These are phyloP conservation scores for Aselliscus stoliczkanus DNA, from an alignment of 2,797 vertebrate species.

Conservation along the genomic window DNA sequence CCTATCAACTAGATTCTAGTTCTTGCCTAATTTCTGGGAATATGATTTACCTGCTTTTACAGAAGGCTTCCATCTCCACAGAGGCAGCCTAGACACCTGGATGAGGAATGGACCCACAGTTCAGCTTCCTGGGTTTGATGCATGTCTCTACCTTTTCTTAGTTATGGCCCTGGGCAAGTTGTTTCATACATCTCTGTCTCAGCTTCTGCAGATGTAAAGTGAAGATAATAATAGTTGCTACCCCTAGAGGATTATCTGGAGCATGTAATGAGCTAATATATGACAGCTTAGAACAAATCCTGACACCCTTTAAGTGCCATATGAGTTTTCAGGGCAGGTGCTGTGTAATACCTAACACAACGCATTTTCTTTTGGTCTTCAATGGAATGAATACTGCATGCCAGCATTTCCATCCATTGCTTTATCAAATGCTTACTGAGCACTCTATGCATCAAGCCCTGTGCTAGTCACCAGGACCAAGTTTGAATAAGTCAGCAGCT, in stretches of 20 bases:
- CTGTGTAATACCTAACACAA: accelerated
- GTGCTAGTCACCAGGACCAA: background rate
- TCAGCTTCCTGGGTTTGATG: background rate
- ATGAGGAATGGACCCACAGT: accelerated
- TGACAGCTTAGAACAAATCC: background rate
- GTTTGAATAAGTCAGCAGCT: background rate
- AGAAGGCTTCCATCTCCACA: background rate
- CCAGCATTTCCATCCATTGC: background rate
- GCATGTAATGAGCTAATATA: background rate
- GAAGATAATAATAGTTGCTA: background rate
- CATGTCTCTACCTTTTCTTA: background rate
- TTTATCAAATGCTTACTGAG: background rate
- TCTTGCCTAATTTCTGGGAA: background rate
- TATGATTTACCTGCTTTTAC: background rate
- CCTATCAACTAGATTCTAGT: background rate
- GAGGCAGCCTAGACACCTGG: accelerated
- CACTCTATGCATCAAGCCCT: background rate
- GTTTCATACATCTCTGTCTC: background rate
- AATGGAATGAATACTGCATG: background rate
- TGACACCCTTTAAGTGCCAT: background rate
- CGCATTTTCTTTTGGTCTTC: background rate
- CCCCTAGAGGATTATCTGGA: background rate
- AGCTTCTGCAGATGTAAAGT: background rate
- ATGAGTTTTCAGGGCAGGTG: background rate
- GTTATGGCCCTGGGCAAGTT: background rate